Base-by-base conservation (phyloP, 2,113 vertebrate species). In the Engraulis encrasicolus region DNA sequence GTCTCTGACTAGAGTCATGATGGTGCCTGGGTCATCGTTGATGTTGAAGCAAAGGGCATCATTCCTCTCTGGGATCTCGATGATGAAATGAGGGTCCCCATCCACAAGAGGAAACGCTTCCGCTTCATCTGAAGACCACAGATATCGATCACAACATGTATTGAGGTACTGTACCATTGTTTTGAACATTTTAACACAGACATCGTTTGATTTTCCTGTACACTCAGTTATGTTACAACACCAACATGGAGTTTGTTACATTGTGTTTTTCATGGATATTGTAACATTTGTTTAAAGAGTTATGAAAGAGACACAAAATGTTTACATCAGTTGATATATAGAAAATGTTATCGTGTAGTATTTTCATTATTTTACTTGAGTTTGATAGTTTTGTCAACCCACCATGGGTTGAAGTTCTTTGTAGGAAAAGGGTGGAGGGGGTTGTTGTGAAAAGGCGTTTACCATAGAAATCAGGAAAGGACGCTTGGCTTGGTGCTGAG, bases 31-130 rank as follows among this genome's bases (percentile, higher is more conserved):
- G 5, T 89, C 91, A 87, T 96, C 95, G 2, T 98, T 93, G 54
- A 98, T 96, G 91, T 98, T 99, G 92, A 99, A 99, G 89, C 98
- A 99, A 91, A 99, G 85, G 12, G 96, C 92, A 11, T 99, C 96
- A 0, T 95, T 88, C 84, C 91, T 95, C 71, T 96, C 90, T 31
- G 96, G 95, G 34, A 97, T 93, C 4, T 95, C 93, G 78, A 99
- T 95, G 84, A 99, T 94, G 92, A 99, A 98, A 91, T 99, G 98
- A 82, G 98, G 98, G 86, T 99, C 98, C 83, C 97, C 96, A 71
- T 99, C 97, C 93, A 98, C 97, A 98, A 34, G 58, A 34, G 20
- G 49, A 50, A 0, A 34, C 1, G 66, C 31, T 12, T 15, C 27
- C 31, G 14, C 66, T 74, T 45, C 40, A 17, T 34, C 1, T 34